Evolutionary conservation across 1,140 invertebrate genomes (phyloP), one percentile per base, ranked within the genome.

Genomic region (Polyergus mexicanus): DNA sequence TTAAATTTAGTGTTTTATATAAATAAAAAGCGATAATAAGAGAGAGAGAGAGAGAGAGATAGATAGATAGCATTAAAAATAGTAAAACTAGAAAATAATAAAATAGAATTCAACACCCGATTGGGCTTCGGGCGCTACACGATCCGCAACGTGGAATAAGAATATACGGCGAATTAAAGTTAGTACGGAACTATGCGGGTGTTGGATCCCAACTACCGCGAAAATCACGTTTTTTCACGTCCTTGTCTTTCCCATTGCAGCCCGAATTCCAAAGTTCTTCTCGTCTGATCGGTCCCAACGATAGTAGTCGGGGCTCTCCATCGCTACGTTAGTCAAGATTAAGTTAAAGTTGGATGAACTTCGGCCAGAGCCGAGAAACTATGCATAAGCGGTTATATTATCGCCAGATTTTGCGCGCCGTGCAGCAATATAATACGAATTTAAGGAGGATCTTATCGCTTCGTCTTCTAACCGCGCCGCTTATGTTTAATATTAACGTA

Each of bases 321-420:
- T 84, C 56, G 63, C 86, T 41, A 90, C 78, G 89, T 90, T 90
- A 90, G 86, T 90, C 90, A 90, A 90, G 89, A 90, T 90, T 90
- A 90, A 87, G 86, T 90, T 86, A 85, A 90, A 90, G 89, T 90
- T 88, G 86, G 78, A 86, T 85, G 84, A 90, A 90, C 86, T 90
- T 88, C 68, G 54, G 32, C 25, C 56, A 35, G 47, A 51, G 66
- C 32, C 60, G 58, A 54, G 74, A 84, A 90, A 90, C 89, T 90
- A 90, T 90, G 89, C 89, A 84, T 88, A 88, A 90, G 86, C 88
- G 89, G 75, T 90, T 88, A 88, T 88, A 90, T 84, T 86, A 90
- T 75, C 75, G 77, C 41, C 71, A 88, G 86, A 88, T 90, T 86
- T 90, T 84, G 63, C 77, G 58, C 74, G 65, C 87, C 69, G 11